Evolutionary conservation across 2,888 invertebrate species (phyloP), one percentile per base, ranked within the genome.

Genomic region (Nasonia oneida): DNA sequence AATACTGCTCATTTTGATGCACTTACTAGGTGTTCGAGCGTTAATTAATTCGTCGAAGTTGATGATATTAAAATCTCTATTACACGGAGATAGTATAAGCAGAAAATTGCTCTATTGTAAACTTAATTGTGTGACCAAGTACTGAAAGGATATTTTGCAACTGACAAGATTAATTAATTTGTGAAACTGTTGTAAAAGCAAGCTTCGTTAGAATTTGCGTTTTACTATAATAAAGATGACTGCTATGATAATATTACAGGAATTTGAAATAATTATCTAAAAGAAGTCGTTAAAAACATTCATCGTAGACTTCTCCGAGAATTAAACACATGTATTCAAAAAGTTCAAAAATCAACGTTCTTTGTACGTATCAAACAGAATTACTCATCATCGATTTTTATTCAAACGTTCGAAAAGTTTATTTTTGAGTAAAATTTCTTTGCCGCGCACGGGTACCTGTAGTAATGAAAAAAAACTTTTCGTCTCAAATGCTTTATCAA

Each of bases 151-250:
- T 29, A 79, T 50, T 12, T 5, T 70, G 77, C 29, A 67, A 57
- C 39, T 71, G 37, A 67, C 57, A 47, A 53, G n/a, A 71, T 80
- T 70, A 80, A 80, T 80, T 80, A 80, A 70, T 80, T 71, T 23
- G 57, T 33, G 70, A 71, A n/a, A 53, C 29, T 80, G 12, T 14
- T 64, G 12, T 18, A 10, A 3, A 42, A 47, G 15, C 47, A 50
- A 23, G 47, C 47, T 10, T 23, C 2, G 12, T 50, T 23, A n/a
- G 12, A 47, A 23, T 18, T 47, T 57, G 29, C 57, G 4, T 23
- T 61, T 61, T 10, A 42, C 53, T 61, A 61, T 23, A 12, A 61
- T 14, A 61, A 61, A 61, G 23, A 53, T 53, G 53, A 4, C 3
- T 53, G 10, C 10, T 53, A 53, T 53, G 53, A 18, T 53, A 53